A percentile compares a stretch with the other conserved stretches of the same genome.
phyloP scores from a whole-genome alignment of 2,797 vertebrate genomes.

The Pipistrellus nathusii region DNA sequence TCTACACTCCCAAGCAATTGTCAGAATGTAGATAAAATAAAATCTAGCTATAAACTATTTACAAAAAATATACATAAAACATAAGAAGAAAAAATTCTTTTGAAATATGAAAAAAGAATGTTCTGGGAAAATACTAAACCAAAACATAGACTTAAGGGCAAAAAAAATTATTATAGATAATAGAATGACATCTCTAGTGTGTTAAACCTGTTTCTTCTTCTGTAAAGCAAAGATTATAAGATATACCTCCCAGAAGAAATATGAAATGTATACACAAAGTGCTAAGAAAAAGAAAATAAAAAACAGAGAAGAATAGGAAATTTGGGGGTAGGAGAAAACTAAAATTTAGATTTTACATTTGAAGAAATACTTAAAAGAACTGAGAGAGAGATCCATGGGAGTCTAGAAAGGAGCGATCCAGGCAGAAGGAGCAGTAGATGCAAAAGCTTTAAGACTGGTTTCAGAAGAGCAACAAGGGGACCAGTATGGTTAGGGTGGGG shows the following conservation, averaged over 20 bases:
- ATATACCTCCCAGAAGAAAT: slow-evolving; percentile 45
- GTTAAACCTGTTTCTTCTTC: slow-evolving; percentile 63
- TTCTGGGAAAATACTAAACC: slow-evolving; percentile 58
- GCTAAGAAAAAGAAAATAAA: neutral
- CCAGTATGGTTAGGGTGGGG: neutral
- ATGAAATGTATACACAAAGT: slow-evolving; percentile 39
- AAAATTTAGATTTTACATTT: slow-evolving; percentile 61
- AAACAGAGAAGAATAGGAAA: slow-evolving; percentile 21
- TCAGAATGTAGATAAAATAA: slow-evolving; percentile 41
- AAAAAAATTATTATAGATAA: slow-evolving; percentile 21
- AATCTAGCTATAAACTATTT: slow-evolving; percentile 54
- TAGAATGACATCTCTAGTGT: neutral
- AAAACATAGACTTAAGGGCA: neutral
- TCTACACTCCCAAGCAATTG: slow-evolving; percentile 50
- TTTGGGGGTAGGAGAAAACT: neutral
- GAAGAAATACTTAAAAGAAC: neutral
- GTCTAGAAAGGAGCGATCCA: neutral
- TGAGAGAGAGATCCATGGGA: neutral
- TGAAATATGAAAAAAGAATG: slow-evolving; percentile 37
- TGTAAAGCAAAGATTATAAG: slow-evolving; percentile 43
- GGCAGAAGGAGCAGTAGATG: neutral
- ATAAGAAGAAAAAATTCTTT: slow-evolving; percentile 57
- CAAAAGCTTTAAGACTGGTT: neutral
- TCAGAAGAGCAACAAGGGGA: neutral
- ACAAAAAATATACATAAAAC: slow-evolving; percentile 55